Evolutionary conservation across 2,113 vertebrate species (phyloP), one percentile per base, ranked within the genome.

Genomic region (Barnardius zonarius): DNA sequence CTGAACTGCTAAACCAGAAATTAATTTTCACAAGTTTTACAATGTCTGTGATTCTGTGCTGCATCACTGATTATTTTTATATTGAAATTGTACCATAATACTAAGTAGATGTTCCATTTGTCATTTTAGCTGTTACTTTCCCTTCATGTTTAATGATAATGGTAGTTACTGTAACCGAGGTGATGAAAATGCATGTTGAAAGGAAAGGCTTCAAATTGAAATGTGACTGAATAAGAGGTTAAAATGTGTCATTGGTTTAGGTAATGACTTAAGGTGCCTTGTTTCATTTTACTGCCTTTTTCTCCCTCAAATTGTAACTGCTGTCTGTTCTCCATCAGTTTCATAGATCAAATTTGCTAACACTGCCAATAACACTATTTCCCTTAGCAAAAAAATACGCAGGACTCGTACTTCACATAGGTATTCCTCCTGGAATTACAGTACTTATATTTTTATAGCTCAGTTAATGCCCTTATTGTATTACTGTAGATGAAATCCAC

Each of bases 381-480:
- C 24, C 9, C 76, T 90, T 44, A 90, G 83, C 57, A 92, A 80
- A 76, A 87, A 77, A 25, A 15, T 22, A 67, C 4, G 54, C 14
- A 31, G n/a, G 84, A 83, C 63, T 94, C 79, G 80, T 55, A 88
- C 79, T 86, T 90, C 80, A 85, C 63, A 95, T 68, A 94, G 67
- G 85, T 93, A 62, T 94, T 90, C 74, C 61, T 94, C 82, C 83
- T 94, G 55, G 92, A 96, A 88, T 95, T 70, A 86, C 51, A 88
- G 85, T 46, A 70, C 20, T 76, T 64, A 22, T 3, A 49, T 88
- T 90, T 92, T 84, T 67, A 92, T 80, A 92, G 69, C 16, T 90
- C 68, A 51, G 54, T 90, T 90, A 70, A 74, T 51, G 68, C 31
- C 35, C 24, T 92, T 37, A 72, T 20, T 90, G 54, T 81, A 35